phyloP scores from a whole-genome alignment of 1,140 invertebrate genomes.

The Asobara japonica region DNA sequence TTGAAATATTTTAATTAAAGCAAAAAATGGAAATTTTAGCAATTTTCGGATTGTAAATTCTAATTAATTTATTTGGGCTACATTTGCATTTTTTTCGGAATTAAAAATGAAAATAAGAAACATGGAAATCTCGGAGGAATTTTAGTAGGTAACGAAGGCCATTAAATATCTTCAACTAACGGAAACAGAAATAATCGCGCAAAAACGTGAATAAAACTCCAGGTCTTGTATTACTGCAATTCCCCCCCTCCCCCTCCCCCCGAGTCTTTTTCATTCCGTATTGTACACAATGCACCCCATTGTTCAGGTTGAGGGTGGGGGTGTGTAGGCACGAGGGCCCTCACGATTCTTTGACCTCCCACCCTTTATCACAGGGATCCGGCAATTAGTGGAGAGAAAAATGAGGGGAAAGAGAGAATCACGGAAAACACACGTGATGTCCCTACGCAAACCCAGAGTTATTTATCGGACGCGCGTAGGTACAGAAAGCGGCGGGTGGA shows the following conservation, averaged over 20 bases:
- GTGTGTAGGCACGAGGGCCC: neutral
- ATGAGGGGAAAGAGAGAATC: constrained; percentile 8
- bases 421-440: constrained; percentile 2
- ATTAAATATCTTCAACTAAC: neutral
- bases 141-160: neutral
- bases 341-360: neutral
- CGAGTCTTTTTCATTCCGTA: neutral
- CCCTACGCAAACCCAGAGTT: neutral
- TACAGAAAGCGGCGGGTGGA: neutral
- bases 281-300: neutral
- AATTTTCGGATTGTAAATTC: no score
- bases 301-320: neutral
- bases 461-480: neutral
- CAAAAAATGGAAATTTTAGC: no score
- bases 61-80: no score
- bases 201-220: neutral
- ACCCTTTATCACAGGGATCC: neutral
- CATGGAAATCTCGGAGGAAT: no score
- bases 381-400: constrained; percentile 2
- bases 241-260: no score
- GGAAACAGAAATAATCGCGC: neutral
- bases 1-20: no score
- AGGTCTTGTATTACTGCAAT: neutral
- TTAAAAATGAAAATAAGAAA: no score
- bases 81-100: no score